Base-by-base conservation (phyloP, 1,140 invertebrate species). In the Myzus persicae region DNA sequence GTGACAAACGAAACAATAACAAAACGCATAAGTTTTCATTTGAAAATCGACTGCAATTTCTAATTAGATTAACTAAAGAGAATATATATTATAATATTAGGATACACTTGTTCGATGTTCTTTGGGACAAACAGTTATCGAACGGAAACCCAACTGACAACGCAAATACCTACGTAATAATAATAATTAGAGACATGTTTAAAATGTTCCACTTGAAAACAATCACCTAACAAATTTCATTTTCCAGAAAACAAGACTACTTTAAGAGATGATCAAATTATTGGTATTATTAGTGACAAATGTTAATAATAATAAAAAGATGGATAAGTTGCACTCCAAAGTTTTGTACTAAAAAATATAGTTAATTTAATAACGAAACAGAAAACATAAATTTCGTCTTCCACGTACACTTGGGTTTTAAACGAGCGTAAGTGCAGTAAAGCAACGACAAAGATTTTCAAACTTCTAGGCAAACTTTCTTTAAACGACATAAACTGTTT, bases 11-110 rank as follows among this genome's bases (percentile, higher is more conserved):
- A 31, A 90, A 42, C 26, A 59, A 90, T 67, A 90, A 67, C 40
- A 42, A 90, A 42, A 44, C 26, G 1, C 38, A n/a, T n/a, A 90
- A 42, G 31, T 90, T 67, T 90, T 90, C 26, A n/a, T 90, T 90
- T 67, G 24, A 67, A 11, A 26, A 14, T 31, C 31, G 18, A 90
- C 54, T 38, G 22, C 54, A 67, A 90, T 67, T 90, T 44, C 22
- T 89, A 67, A 90, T 67, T 90, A 67, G 89, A 90, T 90, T 90
- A 90, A 59, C 14, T 24, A 7, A 44, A 26, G 44, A 90, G 24
- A 59, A 67, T 90, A 26, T 54, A 24, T 42, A 67, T 90, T 31
- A 90, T 42, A 90, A 18, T 59, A 59, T 90, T 59, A 88, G 46
- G 46, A 36, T 76, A n/a, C 59, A 76, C 59, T 76, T 48, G 36